These are phyloP conservation scores for Drosophila acutilabella DNA, from an alignment of 2,888 invertebrate species.

Conservation along the genomic window DNA sequence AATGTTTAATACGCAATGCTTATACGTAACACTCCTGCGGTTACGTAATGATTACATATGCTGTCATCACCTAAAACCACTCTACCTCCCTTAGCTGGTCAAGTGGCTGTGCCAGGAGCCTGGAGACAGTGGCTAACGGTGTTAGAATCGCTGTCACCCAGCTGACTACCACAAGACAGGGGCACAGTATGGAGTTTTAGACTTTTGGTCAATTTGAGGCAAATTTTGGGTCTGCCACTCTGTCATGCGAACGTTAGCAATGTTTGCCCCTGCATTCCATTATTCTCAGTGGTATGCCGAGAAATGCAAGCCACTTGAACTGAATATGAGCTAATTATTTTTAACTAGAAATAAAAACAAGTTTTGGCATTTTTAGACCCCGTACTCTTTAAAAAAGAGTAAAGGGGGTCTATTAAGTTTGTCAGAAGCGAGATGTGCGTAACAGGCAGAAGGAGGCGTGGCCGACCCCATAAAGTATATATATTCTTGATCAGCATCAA, in stretches of 20 bases:
- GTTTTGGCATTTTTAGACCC: too few relatives aligned
- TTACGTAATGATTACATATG: slow-evolving; percentile 44
- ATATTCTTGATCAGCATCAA: too few relatives aligned
- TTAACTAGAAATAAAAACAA: too few relatives aligned
- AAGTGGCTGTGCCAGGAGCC: background rate
- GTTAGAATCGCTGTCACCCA: slow-evolving; percentile 15
- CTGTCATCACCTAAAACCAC: slow-evolving; percentile 7
- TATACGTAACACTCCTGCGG: slow-evolving; percentile 5
- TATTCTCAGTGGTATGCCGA: slow-evolving; percentile 6
- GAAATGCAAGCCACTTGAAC: background rate
- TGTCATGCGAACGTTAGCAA: slow-evolving; percentile 30
- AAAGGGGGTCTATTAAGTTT: too few relatives aligned
- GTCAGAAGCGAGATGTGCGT: too few relatives aligned
- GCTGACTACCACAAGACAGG: slow-evolving; percentile 28
- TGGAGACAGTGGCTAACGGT: background rate
- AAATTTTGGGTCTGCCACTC: slow-evolving; percentile 36
- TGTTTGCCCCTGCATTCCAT: slow-evolving; percentile 18
- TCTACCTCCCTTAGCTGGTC: background rate
- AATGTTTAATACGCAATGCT: too few relatives aligned
- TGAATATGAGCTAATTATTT: too few relatives aligned
- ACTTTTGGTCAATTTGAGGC: slow-evolving; percentile 46
- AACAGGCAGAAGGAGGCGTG: too few relatives aligned
- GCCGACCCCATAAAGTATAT: too few relatives aligned
- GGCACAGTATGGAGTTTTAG: slow-evolving; percentile 7
- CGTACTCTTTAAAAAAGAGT: too few relatives aligned